A percentile compares a stretch with the other conserved stretches of the same genome.
Evolutionary conservation across 2,113 vertebrate genomes (phyloP).

Genomic region (Hydrolagus affinis): DNA sequence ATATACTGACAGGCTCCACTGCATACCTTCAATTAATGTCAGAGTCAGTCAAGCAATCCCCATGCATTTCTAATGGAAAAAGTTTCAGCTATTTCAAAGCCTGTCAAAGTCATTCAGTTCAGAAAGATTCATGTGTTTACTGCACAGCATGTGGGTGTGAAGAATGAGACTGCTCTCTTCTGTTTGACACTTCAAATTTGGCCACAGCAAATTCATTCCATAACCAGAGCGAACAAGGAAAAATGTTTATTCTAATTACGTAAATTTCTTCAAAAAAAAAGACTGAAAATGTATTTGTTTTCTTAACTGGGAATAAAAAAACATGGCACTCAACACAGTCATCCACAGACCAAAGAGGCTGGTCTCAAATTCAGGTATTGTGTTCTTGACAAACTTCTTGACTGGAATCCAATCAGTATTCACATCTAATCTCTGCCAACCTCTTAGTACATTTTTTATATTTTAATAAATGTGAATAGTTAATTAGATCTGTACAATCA

Average conservation of each 20-base stretch:
- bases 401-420: slow-evolving; percentile 45
- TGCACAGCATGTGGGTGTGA: background rate
- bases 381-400: slow-evolving; percentile 39
- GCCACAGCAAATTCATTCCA: background rate
- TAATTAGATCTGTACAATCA: slow-evolving; percentile 18
- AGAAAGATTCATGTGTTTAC: slow-evolving; percentile 12
- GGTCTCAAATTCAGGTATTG: slow-evolving; percentile 39
- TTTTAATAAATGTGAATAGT: background rate
- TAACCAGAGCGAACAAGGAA: background rate
- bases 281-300: background rate
- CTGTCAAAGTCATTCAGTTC: slow-evolving; percentile 35
- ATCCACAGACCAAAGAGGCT: slow-evolving; percentile 37
- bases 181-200: slow-evolving; percentile 16
- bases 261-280: background rate
- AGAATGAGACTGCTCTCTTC: slow-evolving; percentile 10
- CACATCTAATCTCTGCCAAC: slow-evolving; percentile 40
- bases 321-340: slow-evolving; percentile 30
- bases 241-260: slow-evolving; percentile 6
- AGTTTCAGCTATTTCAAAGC: slow-evolving; percentile 39
- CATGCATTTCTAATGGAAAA: slow-evolving; percentile 30
- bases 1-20: slow-evolving; percentile 44
- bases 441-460: background rate
- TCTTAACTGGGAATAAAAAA: background rate
- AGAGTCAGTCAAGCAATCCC: slow-evolving; percentile 38
- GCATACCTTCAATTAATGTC: slow-evolving; percentile 46